These are phyloP conservation scores for Arbacia lixula DNA, from an alignment of 53 echinoderm and acorn worm genomes.

Conservation along the genomic window DNA sequence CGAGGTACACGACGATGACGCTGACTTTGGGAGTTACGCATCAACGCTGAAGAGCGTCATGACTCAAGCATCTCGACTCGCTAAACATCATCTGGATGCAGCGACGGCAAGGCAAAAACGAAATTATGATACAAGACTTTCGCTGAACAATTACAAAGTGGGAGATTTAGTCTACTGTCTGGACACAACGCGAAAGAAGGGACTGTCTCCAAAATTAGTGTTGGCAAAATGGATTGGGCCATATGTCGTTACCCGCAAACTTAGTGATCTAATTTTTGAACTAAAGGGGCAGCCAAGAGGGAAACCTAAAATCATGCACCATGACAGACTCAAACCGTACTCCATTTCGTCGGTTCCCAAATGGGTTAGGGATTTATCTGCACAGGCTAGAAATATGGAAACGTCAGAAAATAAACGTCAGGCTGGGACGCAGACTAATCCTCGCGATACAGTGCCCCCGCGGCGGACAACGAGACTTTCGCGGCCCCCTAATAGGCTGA, in stretches of 20 bases:
- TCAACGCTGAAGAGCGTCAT: conserved; percentile 5
- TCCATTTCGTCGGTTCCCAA: too few relatives aligned
- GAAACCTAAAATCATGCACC: too few relatives aligned
- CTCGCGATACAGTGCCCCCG: too few relatives aligned
- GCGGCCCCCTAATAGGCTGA: too few relatives aligned
- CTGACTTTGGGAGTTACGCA: conserved; percentile 33
- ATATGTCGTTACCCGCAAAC: conserved; percentile 42
- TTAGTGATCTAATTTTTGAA: conserved; percentile 60
- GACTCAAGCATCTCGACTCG: conserved; percentile 19
- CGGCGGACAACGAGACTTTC: too few relatives aligned
- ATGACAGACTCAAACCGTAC: too few relatives aligned
- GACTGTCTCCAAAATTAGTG: conserved; percentile 65
- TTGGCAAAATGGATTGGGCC: conserved; percentile 63
- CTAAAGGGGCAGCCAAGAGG: too few relatives aligned
- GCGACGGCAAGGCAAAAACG: conserved; percentile 27
- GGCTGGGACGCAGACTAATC: too few relatives aligned
- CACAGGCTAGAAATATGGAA: too few relatives aligned
- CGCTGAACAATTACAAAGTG: conserved; percentile 26
- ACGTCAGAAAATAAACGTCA: too few relatives aligned
- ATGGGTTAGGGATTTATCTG: too few relatives aligned
- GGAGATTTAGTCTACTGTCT: conserved; percentile 62
- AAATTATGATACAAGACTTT: conserved; percentile 55
- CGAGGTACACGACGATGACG: neutral
- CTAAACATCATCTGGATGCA: conserved; percentile 47
- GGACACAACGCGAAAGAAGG: conserved; percentile 50